A percentile compares a stretch with the other conserved stretches of the same genome.
Conservation (phyloP, 2,113 vertebrate genomes). For the Orthonyx spaldingii region DNA sequence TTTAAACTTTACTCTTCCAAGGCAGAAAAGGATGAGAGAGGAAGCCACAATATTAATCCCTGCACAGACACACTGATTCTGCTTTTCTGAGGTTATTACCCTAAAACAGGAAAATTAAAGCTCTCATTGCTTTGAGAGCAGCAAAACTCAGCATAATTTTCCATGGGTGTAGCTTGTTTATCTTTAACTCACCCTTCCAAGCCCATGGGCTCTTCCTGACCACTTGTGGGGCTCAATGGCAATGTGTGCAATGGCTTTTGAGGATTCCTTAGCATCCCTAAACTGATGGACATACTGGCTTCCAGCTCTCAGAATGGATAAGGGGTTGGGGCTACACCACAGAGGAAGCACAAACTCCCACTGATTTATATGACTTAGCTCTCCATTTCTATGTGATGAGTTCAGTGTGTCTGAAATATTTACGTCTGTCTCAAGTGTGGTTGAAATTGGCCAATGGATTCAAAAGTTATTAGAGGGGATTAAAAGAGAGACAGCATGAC, state of each 20-base stretch:
- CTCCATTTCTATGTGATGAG: neutral
- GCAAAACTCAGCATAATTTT: neutral
- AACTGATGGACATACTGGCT: neutral
- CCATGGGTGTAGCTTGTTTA: rapidly evolving
- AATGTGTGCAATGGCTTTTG: neutral
- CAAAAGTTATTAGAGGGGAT: slow-evolving; percentile 51
- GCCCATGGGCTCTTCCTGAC: neutral
- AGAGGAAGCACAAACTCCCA: neutral
- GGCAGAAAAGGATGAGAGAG: neutral
- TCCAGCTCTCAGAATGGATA: neutral
- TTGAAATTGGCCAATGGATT: slow-evolving; percentile 55
- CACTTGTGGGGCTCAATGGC: neutral
- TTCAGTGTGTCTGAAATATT: neutral
- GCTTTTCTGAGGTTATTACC: neutral
- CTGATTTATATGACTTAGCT: neutral
- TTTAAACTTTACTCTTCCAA: neutral
- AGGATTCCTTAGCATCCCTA: neutral
- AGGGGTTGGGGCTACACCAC: neutral
- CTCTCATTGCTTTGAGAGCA: neutral
- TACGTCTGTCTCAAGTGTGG: neutral
- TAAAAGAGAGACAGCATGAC: slow-evolving; percentile 51
- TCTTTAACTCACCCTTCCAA: neutral
- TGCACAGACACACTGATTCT: neutral
- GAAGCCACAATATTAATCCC: neutral
- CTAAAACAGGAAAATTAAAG: neutral